A percentile compares a stretch with the other conserved stretches of the same genome.
Evolutionary conservation across 2,113 vertebrate species (phyloP).

Genomic region (Aythya baeri): DNA sequence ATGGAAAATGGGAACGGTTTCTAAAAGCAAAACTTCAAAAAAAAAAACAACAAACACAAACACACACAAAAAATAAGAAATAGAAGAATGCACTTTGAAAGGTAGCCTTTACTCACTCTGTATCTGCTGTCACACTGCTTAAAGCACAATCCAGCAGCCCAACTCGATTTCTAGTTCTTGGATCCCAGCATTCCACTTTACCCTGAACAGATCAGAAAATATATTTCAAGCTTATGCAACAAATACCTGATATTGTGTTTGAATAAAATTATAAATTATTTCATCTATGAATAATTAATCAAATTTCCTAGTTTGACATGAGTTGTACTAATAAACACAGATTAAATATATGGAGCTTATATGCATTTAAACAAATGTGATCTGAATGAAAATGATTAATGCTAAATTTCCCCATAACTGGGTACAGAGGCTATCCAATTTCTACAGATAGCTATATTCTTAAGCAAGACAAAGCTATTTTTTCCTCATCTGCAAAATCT

Average conservation of each 20-base stretch:
- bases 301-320: neutral
- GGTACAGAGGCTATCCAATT: neutral
- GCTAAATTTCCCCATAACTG: neutral
- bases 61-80: no score
- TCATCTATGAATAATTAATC: neutral
- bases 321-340: neutral
- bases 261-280: neutral
- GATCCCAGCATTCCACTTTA: conserved; percentile 97
- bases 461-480: neutral
- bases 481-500: neutral
- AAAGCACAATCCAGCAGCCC: conserved; percentile 92
- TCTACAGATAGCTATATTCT: neutral
- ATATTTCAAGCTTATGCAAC: neutral
- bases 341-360: no score
- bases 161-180: conserved; percentile 86
- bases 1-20: neutral
- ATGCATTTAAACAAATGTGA: neutral
- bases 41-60: neutral
- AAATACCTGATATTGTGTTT: neutral
- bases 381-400: neutral
- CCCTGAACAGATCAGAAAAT: conserved; percentile 78
- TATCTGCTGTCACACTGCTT: conserved; percentile 86
- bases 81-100: neutral
- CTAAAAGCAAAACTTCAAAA: neutral
- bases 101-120: conserved; percentile 82